phyloP scores from a whole-genome alignment of 1,140 invertebrate genomes.

The Drosophila lacertosa region DNA sequence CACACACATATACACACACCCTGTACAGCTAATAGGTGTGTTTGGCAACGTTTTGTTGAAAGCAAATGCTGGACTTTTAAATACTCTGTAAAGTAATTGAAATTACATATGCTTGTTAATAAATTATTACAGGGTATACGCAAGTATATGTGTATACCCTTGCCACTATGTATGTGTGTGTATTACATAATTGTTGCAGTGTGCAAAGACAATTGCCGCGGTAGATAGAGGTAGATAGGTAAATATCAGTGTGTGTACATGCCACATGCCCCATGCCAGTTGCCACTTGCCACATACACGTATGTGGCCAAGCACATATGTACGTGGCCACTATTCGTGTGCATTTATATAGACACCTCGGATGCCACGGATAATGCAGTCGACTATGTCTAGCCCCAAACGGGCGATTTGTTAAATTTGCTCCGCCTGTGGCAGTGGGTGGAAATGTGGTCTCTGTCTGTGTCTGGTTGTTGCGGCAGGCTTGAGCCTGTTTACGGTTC shows the following conservation, averaged over 20 bases:
- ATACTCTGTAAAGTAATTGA: constrained; percentile 22
- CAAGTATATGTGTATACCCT: neutral
- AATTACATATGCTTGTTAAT: too few species aligned
- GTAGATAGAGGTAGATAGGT: constrained; percentile 35
- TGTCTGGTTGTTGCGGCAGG: neutral
- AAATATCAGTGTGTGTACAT: constrained; percentile 34
- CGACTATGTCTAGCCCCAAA: constrained; percentile 19
- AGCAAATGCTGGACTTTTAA: neutral
- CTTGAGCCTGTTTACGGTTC: constrained; percentile 26
- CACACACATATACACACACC: neutral
- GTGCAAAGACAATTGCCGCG: constrained; percentile 32
- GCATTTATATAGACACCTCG: constrained; percentile 17
- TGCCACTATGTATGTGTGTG: neutral
- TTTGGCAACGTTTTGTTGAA: constrained; percentile 41
- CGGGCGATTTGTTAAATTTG: constrained; percentile 35
- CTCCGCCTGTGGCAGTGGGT: constrained; percentile 13
- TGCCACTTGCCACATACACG: neutral
- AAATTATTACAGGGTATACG: constrained; percentile 20
- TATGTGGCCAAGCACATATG: neutral
- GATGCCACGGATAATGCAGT: constrained; percentile 38
- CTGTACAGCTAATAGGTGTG: constrained; percentile 38
- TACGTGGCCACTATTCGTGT: neutral
- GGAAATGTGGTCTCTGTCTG: constrained; percentile 12
- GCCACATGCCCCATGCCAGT: too few species aligned
- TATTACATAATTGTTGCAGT: constrained; percentile 30